A percentile compares a stretch with the other conserved stretches of the same genome.
Conservation (phyloP, 1,140 invertebrate species). For the Bombyx mandarina region DNA sequence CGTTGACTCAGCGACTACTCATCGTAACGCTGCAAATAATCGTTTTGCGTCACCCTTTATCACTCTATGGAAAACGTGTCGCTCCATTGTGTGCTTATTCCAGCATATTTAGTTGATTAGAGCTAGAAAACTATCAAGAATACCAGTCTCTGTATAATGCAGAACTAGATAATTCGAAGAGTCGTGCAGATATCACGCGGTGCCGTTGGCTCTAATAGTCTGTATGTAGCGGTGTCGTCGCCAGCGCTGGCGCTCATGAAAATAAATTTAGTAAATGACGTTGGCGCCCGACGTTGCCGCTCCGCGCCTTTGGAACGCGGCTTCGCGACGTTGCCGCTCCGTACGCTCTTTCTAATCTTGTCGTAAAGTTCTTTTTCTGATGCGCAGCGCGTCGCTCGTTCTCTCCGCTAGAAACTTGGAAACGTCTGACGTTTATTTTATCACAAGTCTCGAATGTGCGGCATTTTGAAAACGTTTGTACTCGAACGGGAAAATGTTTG, state of each 20-base stretch:
- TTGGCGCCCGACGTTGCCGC: constrained; percentile 57
- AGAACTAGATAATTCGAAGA: constrained; percentile 43
- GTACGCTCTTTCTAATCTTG: constrained; percentile 69
- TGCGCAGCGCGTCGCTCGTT: constrained; percentile 63
- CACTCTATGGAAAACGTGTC: constrained; percentile 48
- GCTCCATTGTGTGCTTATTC: constrained; percentile 34
- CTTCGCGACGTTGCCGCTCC: constrained; percentile 60
- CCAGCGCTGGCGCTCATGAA: constrained; percentile 66
- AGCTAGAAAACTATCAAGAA: not conserved
- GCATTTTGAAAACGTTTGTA: constrained; percentile 37
- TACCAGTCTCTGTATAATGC: constrained; percentile 13
- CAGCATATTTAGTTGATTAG: constrained; percentile 14
- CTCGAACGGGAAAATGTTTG: not conserved
- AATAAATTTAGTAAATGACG: constrained; percentile 71
- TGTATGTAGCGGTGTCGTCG: constrained; percentile 49
- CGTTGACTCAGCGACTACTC: constrained; percentile 59
- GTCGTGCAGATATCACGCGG: constrained; percentile 44
- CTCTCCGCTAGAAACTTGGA: constrained; percentile 63
- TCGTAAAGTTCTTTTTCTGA: constrained; percentile 71
- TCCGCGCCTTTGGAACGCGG: constrained; percentile 57
- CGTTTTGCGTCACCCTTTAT: constrained; percentile 65
- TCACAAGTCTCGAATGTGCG: constrained; percentile 48
- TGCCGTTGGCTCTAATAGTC: constrained; percentile 27
- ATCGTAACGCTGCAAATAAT: constrained; percentile 65
- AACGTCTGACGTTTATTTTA: constrained; percentile 64